Evolutionary conservation across 2,797 vertebrate genomes (phyloP), one percentile per base, ranked within the genome.

Genomic region (Nannoperca obscura): DNA sequence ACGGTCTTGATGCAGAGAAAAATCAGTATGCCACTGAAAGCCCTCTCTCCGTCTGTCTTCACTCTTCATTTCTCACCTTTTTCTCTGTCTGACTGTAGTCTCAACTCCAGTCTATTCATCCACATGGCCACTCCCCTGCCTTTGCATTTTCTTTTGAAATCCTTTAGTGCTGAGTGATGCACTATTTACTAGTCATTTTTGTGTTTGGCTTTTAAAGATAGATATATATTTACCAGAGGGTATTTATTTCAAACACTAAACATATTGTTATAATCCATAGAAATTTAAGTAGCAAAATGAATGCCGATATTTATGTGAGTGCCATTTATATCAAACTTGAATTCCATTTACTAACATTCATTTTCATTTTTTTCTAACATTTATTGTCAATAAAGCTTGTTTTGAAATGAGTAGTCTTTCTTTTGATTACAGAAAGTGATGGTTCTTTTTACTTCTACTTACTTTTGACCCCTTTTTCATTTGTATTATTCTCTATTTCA

Each of bases 81-180:
- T 11, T 74, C 52, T 58, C 38, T 17, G n/a, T 74, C 52, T 77
- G 38, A 62, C 73, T 81, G 22, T 44, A 46, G 63, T 49, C 59
- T 66, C 50, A 55, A 17, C 74, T 64, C 67, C 36, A 4, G 17
- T 70, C 44, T 71, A 20, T 65, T 65, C 58, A 34, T 49, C 24
- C 47, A 42, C 30, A 3, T n/a, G n/a, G 12, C 58, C 20, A 46
- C 46, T 53, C 15, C 44, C 7, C 62, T 63, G n/a, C 67, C 2
- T 63, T 74, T 63, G 27, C 34, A 3, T 53, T 71, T 58, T 62
- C 53, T 52, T 70, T 46, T 67, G 52, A 80, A 84, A 76, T 50
- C 17, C 49, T 53, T 49, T n/a, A 22, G 6, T 30, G 47, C 38
- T 19, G 36, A 71, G 14, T 30, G 44, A 68, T 78, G 50, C 19